Conservation (phyloP, 2,113 vertebrate species). For the Rostratula benghalensis region DNA sequence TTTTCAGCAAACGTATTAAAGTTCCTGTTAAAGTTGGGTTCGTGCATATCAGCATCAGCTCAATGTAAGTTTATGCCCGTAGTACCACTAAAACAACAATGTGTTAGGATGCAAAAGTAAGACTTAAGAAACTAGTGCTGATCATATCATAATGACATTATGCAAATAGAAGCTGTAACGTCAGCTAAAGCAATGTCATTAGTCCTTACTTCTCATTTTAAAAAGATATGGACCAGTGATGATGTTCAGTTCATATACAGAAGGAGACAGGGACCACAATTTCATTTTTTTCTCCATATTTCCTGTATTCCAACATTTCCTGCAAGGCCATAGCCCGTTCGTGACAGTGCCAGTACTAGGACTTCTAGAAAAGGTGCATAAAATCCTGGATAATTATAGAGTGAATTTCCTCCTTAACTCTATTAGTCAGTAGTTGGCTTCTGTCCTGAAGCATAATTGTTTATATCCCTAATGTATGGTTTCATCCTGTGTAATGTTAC, state of each 20-base stretch:
- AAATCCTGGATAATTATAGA: constrained; percentile 57
- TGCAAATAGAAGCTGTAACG: neutral
- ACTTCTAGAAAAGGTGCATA: constrained; percentile 50
- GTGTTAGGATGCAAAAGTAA: neutral
- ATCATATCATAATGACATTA: neutral
- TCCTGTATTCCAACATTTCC: neutral
- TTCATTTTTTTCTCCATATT: neutral
- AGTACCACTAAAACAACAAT: neutral
- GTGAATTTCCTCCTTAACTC: constrained; percentile 63
- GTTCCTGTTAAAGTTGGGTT: neutral
- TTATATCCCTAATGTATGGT: constrained; percentile 73
- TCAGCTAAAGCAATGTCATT: neutral
- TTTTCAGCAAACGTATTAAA: neutral
- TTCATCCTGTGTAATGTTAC: constrained; percentile 70
- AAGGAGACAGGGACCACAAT: neutral
- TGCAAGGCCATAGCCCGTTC: neutral
- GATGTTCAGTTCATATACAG: neutral
- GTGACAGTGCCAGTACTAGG: neutral
- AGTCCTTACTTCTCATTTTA: neutral
- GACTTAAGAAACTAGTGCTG: neutral
- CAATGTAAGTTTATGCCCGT: neutral
- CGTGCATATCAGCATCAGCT: neutral
- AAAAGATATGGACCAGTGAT: neutral
- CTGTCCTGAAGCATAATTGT: constrained; percentile 71
- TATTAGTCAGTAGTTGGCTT: constrained; percentile 70